Evolutionary conservation across 2,888 invertebrate genomes (phyloP).

Genomic region (Nasonovia ribisnigri): DNA sequence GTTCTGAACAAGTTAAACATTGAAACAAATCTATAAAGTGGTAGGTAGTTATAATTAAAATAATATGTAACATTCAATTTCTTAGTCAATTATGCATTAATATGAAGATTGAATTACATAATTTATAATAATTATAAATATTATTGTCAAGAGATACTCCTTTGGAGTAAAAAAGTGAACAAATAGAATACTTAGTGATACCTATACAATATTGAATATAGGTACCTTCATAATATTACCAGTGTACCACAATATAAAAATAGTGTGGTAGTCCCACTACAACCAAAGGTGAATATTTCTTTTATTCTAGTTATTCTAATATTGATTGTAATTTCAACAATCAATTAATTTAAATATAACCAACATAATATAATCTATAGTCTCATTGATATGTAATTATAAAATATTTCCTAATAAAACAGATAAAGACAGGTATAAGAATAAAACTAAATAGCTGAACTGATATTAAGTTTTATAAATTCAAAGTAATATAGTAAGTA

Average conservation of each 20-base stretch:
- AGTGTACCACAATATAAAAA: neutral
- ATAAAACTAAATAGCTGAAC: neutral
- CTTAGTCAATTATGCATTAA: neutral
- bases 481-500: too few species aligned
- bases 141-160: neutral
- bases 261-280: neutral
- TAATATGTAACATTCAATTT: neutral
- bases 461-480: neutral
- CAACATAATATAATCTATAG: neutral
- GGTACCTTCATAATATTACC: neutral
- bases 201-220: too few species aligned
- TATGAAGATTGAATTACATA: neutral
- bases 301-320: neutral
- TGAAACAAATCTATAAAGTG: neutral
- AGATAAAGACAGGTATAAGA: neutral
- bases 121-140: too few species aligned
- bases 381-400: neutral
- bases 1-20: neutral
- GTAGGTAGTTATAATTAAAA: neutral
- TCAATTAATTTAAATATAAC: neutral
- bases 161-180: neutral
- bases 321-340: neutral
- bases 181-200: neutral
- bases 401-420: neutral
- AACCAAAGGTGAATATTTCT: neutral